Base-by-base conservation (phyloP, 2,888 invertebrate genomes). In the Dorcus parallelipipedus region DNA sequence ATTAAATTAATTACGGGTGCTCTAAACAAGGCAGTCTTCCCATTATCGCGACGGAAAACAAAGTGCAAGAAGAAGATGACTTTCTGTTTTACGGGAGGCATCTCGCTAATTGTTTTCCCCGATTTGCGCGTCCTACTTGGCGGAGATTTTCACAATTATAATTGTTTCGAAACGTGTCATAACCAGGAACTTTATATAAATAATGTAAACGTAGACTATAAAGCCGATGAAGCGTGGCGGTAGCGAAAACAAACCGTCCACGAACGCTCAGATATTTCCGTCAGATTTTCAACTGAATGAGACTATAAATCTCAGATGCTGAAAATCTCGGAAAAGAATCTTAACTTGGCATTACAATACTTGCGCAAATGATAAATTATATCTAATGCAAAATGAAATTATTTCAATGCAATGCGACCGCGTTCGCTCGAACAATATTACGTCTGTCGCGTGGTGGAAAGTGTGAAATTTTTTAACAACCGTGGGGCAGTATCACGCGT, bases 241-340 rank as follows among this genome's bases (percentile, higher is more conserved):
- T 9, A 45, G 45, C 23, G 23, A 45, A 45, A 45, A 45, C 45
- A 45, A 14, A 45, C 17, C 23, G 45, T 45, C 45, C 23, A 20
- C 23, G 45, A 23, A 45, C 23, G 23, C 26, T 45, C 23, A 45
- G 45, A 45, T 45, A 45, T 45, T 45, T 45, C 45, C 45, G 45
- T 45, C 45, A 45, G 45, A 45, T 45, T 45, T 45, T 45, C 17
- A 45, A 45, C 45, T 45, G 20, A 45, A 45, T 45, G 26, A 45
- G 45, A 17, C 45, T 45, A 45, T 45, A 45, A 45, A 45, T 45
- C 45, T 45, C 45, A 3, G 45, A 17, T 10, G 14, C 20, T 45
- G 23, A 45, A 45, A 45, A 45, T 45, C 45, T 33, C 26, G 26
- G 7, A 33, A 33, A 33, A 33, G 26, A 33, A 7, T 33, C 26